Conservation (phyloP, 2,888 invertebrate genomes). For the Siphlonurus alternatus region DNA sequence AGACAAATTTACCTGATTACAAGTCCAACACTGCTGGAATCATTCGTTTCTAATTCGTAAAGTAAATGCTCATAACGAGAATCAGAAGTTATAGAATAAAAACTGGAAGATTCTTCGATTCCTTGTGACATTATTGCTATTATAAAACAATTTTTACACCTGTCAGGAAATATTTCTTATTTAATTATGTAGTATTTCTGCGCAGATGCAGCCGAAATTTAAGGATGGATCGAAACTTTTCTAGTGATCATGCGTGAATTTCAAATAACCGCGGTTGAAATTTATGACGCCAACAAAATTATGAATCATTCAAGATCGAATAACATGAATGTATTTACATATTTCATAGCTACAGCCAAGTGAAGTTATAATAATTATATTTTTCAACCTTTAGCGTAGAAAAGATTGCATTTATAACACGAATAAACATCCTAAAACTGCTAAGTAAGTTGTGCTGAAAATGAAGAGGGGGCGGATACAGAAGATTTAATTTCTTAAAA, state of each 20-base stretch:
- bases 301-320: neutral
- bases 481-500: neutral
- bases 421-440: too few species aligned
- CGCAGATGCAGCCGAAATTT: neutral
- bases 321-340: too few species aligned
- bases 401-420: neutral
- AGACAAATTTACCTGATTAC: constrained; percentile 27
- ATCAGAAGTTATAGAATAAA: neutral
- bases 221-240: neutral
- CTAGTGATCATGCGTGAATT: neutral
- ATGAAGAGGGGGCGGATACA: neutral
- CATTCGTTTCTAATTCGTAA: constrained; percentile 29
- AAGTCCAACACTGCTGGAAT: constrained; percentile 27
- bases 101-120: neutral
- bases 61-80: constrained; percentile 25
- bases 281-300: neutral
- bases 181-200: neutral
- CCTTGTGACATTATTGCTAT: neutral
- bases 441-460: too few species aligned
- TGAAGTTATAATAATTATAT: neutral
- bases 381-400: neutral
- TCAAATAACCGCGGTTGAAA: too few species aligned
- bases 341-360: too few species aligned
- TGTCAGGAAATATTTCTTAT: neutral
- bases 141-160: neutral